Conservation (phyloP, 2,113 vertebrate species). For the Myodes glareolus region DNA sequence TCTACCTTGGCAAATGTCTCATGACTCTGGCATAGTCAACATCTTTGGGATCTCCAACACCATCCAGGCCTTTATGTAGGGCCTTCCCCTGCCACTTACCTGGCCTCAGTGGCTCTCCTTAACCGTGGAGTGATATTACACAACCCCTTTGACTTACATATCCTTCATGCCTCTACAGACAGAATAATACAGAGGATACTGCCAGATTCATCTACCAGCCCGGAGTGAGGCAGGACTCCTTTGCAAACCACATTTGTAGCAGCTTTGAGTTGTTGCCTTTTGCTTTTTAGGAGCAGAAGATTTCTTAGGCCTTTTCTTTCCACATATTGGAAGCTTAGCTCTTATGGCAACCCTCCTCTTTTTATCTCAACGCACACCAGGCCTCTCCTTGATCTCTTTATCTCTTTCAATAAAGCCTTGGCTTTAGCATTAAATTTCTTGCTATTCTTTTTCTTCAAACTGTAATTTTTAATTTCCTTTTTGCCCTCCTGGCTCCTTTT, state of each 20-base stretch:
- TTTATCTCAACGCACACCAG: too few species aligned
- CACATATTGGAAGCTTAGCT: not conserved
- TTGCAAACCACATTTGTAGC: not conserved
- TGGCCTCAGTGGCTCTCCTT: not conserved
- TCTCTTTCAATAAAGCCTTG: not conserved
- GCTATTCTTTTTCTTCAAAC: not conserved
- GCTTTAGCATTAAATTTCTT: not conserved
- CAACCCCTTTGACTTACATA: not conserved
- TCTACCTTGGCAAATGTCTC: not conserved
- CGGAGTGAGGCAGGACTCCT: not conserved
- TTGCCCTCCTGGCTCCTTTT: too few species aligned
- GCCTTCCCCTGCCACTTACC: not conserved
- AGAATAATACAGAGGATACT: not conserved
- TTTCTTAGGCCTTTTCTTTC: not conserved
- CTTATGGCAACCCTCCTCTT: too few species aligned
- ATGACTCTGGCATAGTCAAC: not conserved
- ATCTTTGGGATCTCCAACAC: not conserved
- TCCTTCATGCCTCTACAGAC: not conserved
- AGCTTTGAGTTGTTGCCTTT: not conserved
- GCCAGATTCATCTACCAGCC: not conserved
- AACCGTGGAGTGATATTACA: not conserved
- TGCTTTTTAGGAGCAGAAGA: too few species aligned
- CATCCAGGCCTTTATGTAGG: not conserved
- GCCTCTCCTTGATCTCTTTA: not conserved
- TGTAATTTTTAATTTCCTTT: not conserved